Evolutionary conservation across 2,888 invertebrate genomes (phyloP).

Genomic region (Philereme vetulata): DNA sequence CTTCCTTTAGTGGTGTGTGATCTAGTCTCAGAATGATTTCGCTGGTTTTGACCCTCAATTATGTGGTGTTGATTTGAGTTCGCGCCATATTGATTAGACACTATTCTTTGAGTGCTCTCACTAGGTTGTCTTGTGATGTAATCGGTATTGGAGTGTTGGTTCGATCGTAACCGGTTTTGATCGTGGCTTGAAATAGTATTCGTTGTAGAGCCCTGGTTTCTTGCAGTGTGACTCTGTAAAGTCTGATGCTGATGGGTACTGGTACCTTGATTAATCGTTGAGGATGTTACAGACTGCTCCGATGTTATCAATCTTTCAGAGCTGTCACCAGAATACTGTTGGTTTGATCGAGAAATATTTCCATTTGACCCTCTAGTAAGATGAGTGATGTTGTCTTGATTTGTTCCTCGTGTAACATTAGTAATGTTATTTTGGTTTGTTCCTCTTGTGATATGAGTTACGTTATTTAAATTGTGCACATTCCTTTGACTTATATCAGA

Average conservation of each 20-base stretch:
- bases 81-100: slow-evolving; percentile 50
- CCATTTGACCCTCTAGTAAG: slow-evolving; percentile 49
- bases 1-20: slow-evolving; percentile 49
- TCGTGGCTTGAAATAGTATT: slow-evolving; percentile 43
- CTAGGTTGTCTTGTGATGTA: slow-evolving; percentile 41
- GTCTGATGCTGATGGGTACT: slow-evolving; percentile 42
- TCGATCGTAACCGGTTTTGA: slow-evolving; percentile 50
- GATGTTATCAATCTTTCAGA: slow-evolving; percentile 45
- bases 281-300: slow-evolving; percentile 46
- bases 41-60: slow-evolving; percentile 40
- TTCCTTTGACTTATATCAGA: slow-evolving; percentile 46
- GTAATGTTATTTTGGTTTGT: slow-evolving; percentile 45
- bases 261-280: slow-evolving; percentile 43
- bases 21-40: slow-evolving; percentile 40
- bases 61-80: slow-evolving; percentile 40
- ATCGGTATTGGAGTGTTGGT: slow-evolving; percentile 48
- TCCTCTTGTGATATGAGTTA: slow-evolving; percentile 44
- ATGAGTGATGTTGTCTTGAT: slow-evolving; percentile 46
- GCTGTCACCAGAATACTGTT: slow-evolving; percentile 47
- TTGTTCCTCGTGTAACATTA: slow-evolving; percentile 46
- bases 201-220: slow-evolving; percentile 41
- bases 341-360: slow-evolving; percentile 50
- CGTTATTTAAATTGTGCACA: slow-evolving; percentile 26
- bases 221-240: slow-evolving; percentile 45
- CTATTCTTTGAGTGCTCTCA: slow-evolving; percentile 55